These are phyloP conservation scores for Sandelia bainsii DNA, from an alignment of 2,797 vertebrate species.

Conservation along the genomic window DNA sequence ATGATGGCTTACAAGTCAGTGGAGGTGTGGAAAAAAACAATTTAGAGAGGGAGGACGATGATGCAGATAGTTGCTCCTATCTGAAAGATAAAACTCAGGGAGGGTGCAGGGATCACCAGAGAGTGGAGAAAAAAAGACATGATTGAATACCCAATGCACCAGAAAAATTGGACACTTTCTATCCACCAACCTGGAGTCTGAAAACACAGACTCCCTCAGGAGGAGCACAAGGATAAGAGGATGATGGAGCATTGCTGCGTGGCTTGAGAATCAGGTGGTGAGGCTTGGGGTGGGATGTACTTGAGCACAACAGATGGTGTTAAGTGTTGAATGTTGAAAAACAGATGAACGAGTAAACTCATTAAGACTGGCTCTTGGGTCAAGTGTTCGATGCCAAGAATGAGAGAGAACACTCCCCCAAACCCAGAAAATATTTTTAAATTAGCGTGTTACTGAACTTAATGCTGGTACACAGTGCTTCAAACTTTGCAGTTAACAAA, in stretches of 20 bases:
- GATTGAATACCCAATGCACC: conserved; percentile 58
- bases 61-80: conserved; percentile 68
- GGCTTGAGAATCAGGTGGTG: conserved; percentile 55
- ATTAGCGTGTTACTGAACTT: conserved; percentile 12
- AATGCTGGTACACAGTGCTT: conserved; percentile 3
- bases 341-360: conserved; percentile 71
- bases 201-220: conserved; percentile 62
- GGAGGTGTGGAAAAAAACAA: conserved; percentile 65
- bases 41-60: conserved; percentile 73
- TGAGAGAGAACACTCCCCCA: conserved; percentile 23
- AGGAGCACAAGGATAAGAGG: conserved; percentile 52
- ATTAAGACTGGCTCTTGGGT: conserved; percentile 71
- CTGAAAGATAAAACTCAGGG: conserved; percentile 57
- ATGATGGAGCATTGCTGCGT: conserved; percentile 27
- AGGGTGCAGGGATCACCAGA: conserved; percentile 53
- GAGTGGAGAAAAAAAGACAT: conserved; percentile 40
- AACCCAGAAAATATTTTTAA: conserved; percentile 30
- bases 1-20: conserved; percentile 63
- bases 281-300: conserved; percentile 47
- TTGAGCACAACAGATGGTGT: conserved; percentile 71
- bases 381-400: conserved; percentile 59
- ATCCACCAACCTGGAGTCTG: conserved; percentile 33
- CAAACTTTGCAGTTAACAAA: conserved; percentile 3
- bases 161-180: conserved; percentile 60
- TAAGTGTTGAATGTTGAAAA: conserved; percentile 69